These are phyloP conservation scores for Alexandromys oeconomus DNA, from an alignment of 2,797 vertebrate species.

Conservation along the genomic window DNA sequence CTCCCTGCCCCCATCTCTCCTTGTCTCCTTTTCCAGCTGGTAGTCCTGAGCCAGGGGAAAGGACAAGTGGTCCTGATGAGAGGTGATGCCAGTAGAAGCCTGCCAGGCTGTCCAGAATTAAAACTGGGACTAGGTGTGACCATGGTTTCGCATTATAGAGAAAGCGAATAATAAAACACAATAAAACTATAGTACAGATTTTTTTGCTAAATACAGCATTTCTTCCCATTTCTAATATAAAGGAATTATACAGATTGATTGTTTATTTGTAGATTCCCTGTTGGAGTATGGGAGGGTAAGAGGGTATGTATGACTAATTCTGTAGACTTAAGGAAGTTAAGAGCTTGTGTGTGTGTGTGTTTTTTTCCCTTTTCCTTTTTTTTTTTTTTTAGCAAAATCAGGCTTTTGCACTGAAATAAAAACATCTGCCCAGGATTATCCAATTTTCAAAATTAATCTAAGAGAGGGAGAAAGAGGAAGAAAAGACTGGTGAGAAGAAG, in stretches of 20 bases:
- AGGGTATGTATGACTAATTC: not conserved
- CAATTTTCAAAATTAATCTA: conserved; percentile 35
- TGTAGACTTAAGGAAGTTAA: not conserved
- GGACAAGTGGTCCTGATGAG: not conserved
- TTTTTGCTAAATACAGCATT: not conserved
- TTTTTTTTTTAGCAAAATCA: not conserved
- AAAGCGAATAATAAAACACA: not conserved
- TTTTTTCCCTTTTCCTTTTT: not conserved
- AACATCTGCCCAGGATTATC: conserved; percentile 8
- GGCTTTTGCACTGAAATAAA: conserved; percentile 3
- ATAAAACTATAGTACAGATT: not conserved
- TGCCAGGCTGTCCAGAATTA: not conserved
- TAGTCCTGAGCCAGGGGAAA: not conserved
- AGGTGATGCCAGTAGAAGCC: not conserved
- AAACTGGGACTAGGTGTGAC: not conserved
- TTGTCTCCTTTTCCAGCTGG: not conserved
- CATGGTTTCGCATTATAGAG: not conserved
- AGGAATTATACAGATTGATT: not conserved
- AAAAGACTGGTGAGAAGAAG: not conserved
- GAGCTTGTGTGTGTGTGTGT: no score
- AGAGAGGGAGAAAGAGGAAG: not conserved
- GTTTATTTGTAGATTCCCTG: conserved; percentile 36
- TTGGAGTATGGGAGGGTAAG: not conserved
- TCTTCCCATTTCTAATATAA: conserved; percentile 11
- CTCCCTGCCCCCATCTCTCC: no score